Evolutionary conservation across 2,113 vertebrate genomes (phyloP).

Genomic region (Eulemur macaco): DNA sequence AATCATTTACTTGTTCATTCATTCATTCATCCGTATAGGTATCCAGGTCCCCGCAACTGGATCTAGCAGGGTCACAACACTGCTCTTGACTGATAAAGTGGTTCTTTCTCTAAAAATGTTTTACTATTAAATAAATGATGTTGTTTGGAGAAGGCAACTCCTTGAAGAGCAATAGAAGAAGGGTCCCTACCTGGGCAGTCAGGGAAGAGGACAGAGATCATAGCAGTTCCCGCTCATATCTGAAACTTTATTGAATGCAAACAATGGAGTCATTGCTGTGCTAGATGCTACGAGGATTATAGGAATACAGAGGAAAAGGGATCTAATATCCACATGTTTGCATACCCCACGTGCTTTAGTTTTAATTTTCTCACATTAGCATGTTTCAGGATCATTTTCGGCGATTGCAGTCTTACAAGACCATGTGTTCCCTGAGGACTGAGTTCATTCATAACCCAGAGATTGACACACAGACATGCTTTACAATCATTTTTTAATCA

Average conservation of each 20-base stretch:
- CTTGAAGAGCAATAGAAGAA: accelerated
- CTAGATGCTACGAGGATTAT: not conserved
- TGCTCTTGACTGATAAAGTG: not conserved
- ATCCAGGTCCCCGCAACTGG: too few relatives aligned
- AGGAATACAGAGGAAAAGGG: not conserved
- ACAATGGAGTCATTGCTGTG: too few relatives aligned
- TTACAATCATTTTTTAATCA: not conserved
- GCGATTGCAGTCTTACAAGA: not conserved
- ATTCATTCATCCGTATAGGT: not conserved
- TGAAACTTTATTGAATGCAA: not conserved
- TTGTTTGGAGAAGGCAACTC: not conserved
- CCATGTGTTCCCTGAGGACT: not conserved
- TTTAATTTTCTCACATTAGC: not conserved
- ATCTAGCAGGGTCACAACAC: not conserved
- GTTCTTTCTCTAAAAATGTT: not conserved
- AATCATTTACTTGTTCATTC: not conserved
- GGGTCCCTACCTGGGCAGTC: accelerated
- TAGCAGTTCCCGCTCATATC: accelerated
- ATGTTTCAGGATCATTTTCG: not conserved
- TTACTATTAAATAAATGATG: not conserved
- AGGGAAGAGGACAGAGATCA: not conserved
- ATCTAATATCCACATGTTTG: not conserved
- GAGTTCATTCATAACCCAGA: not conserved
- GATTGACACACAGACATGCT: not conserved
- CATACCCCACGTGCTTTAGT: not conserved